These are phyloP conservation scores for Yoshiicerus persimilis DNA, from an alignment of 1,140 invertebrate species.

Conservation along the genomic window DNA sequence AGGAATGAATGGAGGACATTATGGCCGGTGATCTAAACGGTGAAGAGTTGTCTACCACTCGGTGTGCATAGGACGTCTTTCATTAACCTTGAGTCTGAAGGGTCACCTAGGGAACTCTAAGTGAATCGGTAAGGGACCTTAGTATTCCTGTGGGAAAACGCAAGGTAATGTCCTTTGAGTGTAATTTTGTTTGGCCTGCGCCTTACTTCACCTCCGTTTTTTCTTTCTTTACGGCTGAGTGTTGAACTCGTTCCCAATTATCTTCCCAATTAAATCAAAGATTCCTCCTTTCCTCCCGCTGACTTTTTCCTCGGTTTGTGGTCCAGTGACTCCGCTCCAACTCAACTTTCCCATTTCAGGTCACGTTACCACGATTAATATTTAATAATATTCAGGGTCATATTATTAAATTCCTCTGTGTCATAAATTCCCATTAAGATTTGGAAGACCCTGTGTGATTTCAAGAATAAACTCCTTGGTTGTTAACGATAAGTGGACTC, in stretches of 20 bases:
- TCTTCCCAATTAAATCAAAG: slow-evolving; percentile 34
- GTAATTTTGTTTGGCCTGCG: background rate
- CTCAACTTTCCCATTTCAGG: background rate
- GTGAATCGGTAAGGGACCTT: no score
- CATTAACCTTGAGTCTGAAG: slow-evolving; percentile 26
- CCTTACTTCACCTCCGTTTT: background rate
- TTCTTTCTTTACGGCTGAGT: background rate
- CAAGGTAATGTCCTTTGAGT: background rate
- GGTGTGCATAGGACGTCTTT: slow-evolving; percentile 27
- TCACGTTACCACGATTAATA: background rate
- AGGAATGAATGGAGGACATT: background rate
- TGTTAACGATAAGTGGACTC: background rate
- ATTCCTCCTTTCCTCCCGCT: slow-evolving; percentile 26
- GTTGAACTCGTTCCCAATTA: slow-evolving; percentile 28
- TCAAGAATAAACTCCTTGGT: background rate
- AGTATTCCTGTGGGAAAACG: background rate
- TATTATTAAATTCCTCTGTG: slow-evolving; percentile 1
- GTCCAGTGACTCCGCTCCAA: background rate
- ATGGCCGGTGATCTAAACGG: slow-evolving; percentile 10
- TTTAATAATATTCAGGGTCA: slow-evolving; percentile 1
- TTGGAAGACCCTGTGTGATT: background rate
- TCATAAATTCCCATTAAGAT: background rate
- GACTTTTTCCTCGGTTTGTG: slow-evolving; percentile 8
- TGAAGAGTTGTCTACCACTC: slow-evolving; percentile 24
- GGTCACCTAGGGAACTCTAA: background rate